Evolutionary conservation across 2,113 vertebrate genomes (phyloP), one percentile per base, ranked within the genome.

Genomic region (Atrichornis clamosus): DNA sequence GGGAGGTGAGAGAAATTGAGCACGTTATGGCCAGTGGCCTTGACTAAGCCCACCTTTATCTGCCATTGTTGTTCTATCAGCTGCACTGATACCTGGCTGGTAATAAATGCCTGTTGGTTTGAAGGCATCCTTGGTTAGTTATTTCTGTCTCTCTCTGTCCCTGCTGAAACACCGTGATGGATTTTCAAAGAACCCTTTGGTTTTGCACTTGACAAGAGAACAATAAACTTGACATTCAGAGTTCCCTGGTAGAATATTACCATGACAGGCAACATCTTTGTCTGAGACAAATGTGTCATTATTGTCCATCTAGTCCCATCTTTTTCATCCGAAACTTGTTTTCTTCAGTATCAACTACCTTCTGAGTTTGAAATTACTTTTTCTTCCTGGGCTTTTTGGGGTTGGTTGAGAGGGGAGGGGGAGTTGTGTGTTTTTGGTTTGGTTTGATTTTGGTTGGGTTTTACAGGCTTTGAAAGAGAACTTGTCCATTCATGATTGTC

Each of bases 1-100:
- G 99, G 99, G 99, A 99, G 99, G 99, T 99, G 98, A 99, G 98
- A 97, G 79, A 82, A 74, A 33, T 60, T 16, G 19, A 35, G 26
- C 22, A 6, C 5, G 6, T 39, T 33, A 1, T 17, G 21, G 65
- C 59, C 74, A 50, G n/a, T 80, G 42, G 53, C 32, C 37, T 47
- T 42, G 67, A 3, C 49, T 32, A 27, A 76, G 27, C 39, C 24
- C 64, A 46, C 8, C 35, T 44, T 76, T 67, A 41, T 49, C 49
- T 89, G 53, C 74, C 62, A 24, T 49, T 67, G 68, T 39, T 50
- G 22, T 64, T 91, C 7, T 68, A 5, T 84, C 3, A 94, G 83
- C 75, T 90, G 56, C 65, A 10, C 50, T 92, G 91, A 52, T 70
- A 77, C 58, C 69, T 68, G 33, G 58, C 41, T 84, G 46, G 37